A percentile compares a stretch with the other conserved stretches of the same genome.
Evolutionary conservation across 2,113 vertebrate genomes (phyloP).

Genomic region (Leucopternis melanops): DNA sequence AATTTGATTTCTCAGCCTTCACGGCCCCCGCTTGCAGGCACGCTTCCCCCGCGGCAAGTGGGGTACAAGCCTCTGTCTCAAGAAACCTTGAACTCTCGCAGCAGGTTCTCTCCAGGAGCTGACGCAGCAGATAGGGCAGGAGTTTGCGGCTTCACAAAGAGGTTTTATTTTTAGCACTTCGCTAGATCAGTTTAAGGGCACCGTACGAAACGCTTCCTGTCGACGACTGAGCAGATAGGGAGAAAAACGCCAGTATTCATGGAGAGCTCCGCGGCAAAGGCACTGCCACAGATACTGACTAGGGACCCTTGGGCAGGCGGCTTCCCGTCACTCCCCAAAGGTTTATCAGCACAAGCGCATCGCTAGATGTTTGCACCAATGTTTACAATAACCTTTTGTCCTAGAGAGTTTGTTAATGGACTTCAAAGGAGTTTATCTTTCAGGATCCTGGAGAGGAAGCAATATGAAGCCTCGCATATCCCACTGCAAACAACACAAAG

Average conservation of each 20-base stretch:
- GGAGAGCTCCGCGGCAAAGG: rapidly evolving
- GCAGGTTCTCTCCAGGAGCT: neutral
- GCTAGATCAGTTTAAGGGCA: neutral
- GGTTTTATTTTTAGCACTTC: neutral
- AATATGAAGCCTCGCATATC: rapidly evolving
- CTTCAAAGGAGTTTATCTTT: neutral
- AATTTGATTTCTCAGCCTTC: neutral
- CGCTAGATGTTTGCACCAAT: rapidly evolving
- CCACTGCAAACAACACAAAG: neutral
- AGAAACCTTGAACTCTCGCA: rapidly evolving
- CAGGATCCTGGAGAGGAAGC: neutral
- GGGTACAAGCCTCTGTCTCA: too few species aligned
- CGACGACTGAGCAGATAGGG: neutral
- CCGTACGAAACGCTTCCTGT: neutral
- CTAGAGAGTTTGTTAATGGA: neutral
- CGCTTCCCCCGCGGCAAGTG: rapidly evolving
- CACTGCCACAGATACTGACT: rapidly evolving
- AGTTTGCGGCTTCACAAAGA: neutral
- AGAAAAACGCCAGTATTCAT: rapidly evolving
- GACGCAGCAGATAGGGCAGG: neutral
- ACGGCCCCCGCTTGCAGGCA: rapidly evolving
- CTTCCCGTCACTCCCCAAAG: neutral
- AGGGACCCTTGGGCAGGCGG: rapidly evolving
- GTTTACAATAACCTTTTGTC: neutral
- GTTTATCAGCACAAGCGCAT: neutral